phyloP scores from a whole-genome alignment of 1,140 invertebrate genomes.

The Eumeta japonica region DNA sequence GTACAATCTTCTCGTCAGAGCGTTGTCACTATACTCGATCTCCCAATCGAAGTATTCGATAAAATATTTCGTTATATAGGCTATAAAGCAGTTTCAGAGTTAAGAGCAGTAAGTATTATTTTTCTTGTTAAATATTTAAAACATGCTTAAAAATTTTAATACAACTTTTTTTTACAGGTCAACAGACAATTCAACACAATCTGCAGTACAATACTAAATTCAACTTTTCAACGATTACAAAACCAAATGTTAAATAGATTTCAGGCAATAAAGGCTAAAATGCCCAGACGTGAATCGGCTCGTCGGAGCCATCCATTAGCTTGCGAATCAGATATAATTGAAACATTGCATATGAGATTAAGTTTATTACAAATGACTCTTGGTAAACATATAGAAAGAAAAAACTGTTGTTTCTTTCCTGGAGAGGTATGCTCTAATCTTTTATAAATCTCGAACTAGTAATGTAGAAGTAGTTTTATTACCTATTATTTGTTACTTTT shows the following conservation, averaged over 20 bases:
- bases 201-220: constrained; percentile 75
- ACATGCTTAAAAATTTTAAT: not conserved
- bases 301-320: constrained; percentile 80
- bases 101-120: constrained; percentile 70
- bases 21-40: constrained; percentile 61
- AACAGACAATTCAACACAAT: constrained; percentile 75
- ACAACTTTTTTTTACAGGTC: constrained; percentile 61
- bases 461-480: no score
- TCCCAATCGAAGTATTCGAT: constrained; percentile 76
- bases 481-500: not conserved
- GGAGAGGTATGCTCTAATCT: constrained; percentile 68
- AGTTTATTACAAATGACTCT: constrained; percentile 86
- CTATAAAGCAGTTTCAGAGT: constrained; percentile 73
- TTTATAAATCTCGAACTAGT: no score
- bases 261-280: constrained; percentile 82
- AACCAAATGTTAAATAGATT: constrained; percentile 77
- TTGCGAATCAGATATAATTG: constrained; percentile 85
- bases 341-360: constrained; percentile 84
- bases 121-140: not conserved
- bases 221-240: constrained; percentile 77
- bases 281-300: constrained; percentile 83
- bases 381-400: constrained; percentile 87
- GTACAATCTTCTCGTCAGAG: constrained; percentile 20
- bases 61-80: constrained; percentile 74
- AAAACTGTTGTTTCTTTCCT: constrained; percentile 87